Conservation (phyloP, 2,113 vertebrate species). For the Callaeas wilsoni region DNA sequence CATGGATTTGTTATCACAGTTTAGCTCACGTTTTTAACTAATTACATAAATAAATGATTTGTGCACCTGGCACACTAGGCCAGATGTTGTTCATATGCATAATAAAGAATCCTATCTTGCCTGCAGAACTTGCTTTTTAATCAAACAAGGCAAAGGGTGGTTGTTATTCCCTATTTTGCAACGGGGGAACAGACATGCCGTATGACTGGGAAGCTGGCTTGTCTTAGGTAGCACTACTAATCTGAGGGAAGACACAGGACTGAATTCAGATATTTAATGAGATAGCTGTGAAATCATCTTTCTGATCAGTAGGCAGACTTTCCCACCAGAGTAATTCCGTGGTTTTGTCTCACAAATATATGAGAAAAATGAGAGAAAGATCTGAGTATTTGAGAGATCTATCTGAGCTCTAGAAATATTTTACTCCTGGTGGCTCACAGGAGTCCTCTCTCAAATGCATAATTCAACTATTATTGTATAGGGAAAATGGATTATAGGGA, state of each 20-base stretch:
- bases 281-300: not conserved
- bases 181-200: not conserved
- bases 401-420: not conserved
- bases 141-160: not conserved
- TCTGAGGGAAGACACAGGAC: not conserved
- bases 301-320: not conserved
- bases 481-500: not conserved
- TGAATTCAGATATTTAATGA: not conserved
- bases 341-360: not conserved
- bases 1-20: constrained; percentile 33
- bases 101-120: constrained; percentile 26
- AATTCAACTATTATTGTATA: not conserved
- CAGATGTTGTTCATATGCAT: constrained; percentile 50
- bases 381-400: not conserved
- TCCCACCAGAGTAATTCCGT: not conserved
- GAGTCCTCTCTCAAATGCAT: not conserved
- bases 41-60: constrained; percentile 58
- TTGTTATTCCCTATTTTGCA: not conserved
- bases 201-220: not conserved
- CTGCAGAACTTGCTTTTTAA: constrained; percentile 14
- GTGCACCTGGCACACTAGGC: constrained; percentile 28
- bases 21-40: constrained; percentile 22
- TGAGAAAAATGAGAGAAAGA: not conserved
- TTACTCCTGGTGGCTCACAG: not conserved
- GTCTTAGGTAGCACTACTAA: not conserved